phyloP scores from a whole-genome alignment of 2,888 invertebrate species.

The Eremobia ochroleuca region DNA sequence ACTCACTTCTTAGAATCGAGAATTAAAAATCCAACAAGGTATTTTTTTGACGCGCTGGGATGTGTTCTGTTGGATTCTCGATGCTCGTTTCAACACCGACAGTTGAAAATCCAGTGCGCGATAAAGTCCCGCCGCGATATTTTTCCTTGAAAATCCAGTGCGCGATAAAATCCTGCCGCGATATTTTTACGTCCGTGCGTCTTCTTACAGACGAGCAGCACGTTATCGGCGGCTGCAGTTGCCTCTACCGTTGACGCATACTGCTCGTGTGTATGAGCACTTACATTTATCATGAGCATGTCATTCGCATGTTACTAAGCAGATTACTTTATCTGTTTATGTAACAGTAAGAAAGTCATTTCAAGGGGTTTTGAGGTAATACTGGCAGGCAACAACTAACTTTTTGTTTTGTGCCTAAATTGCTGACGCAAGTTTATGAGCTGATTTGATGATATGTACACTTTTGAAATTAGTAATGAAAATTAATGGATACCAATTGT shows the following conservation, averaged over 20 bases:
- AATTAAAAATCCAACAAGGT: not conserved
- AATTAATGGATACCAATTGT: slow-evolving; percentile 8
- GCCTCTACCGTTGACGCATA: not conserved
- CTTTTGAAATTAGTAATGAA: slow-evolving; percentile 7
- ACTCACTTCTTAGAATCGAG: not conserved
- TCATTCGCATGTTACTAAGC: slow-evolving; percentile 44
- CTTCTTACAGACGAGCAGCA: too few relatives aligned
- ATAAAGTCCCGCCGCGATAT: not conserved
- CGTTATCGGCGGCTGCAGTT: not conserved
- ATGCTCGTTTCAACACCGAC: not conserved
- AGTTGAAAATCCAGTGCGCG: not conserved
- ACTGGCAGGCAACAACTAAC: not conserved
- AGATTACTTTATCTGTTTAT: slow-evolving; percentile 53
- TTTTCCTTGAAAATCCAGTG: not conserved
- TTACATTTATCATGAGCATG: slow-evolving; percentile 41
- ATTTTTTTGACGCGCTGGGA: not conserved
- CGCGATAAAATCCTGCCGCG: too few relatives aligned
- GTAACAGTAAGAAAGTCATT: slow-evolving; percentile 53
- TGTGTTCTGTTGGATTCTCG: not conserved
- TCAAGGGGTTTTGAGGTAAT: slow-evolving; percentile 34
- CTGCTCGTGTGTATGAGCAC: not conserved
- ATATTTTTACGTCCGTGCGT: not conserved
- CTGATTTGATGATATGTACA: not conserved
- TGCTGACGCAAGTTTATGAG: not conserved
- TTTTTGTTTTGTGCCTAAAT: slow-evolving; percentile 12